Evolutionary conservation across 1,140 invertebrate species (phyloP).

Genomic region (Littorina saxatilis): DNA sequence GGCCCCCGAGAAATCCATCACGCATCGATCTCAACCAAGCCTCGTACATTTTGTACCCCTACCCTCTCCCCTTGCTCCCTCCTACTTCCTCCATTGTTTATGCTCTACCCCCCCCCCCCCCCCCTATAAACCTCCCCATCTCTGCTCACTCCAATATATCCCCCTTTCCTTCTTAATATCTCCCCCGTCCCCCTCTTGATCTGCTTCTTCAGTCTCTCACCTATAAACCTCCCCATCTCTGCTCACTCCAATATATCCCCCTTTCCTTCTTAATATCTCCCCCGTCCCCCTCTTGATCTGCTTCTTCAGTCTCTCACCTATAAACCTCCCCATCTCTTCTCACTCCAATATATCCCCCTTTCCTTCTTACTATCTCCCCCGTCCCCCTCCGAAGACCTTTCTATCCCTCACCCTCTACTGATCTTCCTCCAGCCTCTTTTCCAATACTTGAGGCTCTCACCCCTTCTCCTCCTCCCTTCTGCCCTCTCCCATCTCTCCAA

Average conservation of each 20-base stretch:
- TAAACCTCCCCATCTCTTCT: neutral
- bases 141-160: too few relatives aligned
- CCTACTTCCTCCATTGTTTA: too few relatives aligned
- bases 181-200: neutral
- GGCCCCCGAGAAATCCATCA: constrained; percentile 26
- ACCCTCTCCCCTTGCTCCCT: too few relatives aligned
- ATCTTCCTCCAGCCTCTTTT: neutral
- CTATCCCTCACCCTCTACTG: neutral
- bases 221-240: neutral
- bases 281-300: constrained; percentile 20
- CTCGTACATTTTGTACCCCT: too few relatives aligned
- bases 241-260: too few relatives aligned
- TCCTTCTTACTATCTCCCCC: neutral
- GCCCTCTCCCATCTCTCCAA: neutral
- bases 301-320: neutral
- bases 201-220: neutral
- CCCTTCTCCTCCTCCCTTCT: neutral
- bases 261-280: too few relatives aligned
- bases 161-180: too few relatives aligned
- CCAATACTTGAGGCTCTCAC: neutral
- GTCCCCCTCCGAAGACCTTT: neutral
- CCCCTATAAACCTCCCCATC: too few relatives aligned
- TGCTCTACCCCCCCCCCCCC: too few relatives aligned
- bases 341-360: neutral
- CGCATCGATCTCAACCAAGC: neutral